These are phyloP conservation scores for Siphlonurus alternatus DNA, from an alignment of 2,888 invertebrate species.

Conservation along the genomic window DNA sequence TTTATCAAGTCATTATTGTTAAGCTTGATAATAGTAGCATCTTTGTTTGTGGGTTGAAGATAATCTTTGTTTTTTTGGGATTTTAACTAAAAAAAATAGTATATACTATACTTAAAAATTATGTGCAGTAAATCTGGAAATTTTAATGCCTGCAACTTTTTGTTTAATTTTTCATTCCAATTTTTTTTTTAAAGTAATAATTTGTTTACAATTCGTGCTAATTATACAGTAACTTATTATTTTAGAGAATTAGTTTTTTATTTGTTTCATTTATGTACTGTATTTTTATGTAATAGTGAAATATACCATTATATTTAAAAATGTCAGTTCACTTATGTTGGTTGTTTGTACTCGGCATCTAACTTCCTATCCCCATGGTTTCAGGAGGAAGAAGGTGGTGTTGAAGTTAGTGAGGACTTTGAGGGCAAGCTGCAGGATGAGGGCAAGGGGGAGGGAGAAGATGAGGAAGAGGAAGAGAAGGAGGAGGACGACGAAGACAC, in stretches of 20 bases:
- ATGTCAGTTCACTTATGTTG: too few relatives aligned
- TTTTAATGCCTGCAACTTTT: too few relatives aligned
- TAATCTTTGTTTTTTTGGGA: too few relatives aligned
- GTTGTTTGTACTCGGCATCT: background rate
- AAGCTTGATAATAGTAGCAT: background rate
- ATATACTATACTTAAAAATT: too few relatives aligned
- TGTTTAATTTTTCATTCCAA: too few relatives aligned
- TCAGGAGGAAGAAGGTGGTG: slow-evolving; percentile 70
- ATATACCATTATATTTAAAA: too few relatives aligned
- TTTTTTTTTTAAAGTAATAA: background rate
- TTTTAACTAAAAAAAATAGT: too few relatives aligned
- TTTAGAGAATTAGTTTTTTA: background rate
- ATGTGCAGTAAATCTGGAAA: too few relatives aligned
- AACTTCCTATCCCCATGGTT: slow-evolving; percentile 10
- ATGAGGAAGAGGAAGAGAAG: slow-evolving; percentile 41
- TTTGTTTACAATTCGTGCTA: background rate
- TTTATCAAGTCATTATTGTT: background rate
- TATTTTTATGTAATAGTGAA: background rate
- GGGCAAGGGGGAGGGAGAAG: slow-evolving; percentile 42
- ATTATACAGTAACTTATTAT: too few relatives aligned
- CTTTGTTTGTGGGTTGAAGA: background rate
- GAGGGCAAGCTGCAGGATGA: slow-evolving; percentile 73
- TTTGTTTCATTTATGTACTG: slow-evolving; percentile 1
- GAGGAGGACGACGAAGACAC: slow-evolving; percentile 58
- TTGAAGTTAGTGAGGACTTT: slow-evolving; percentile 94